Base-by-base conservation (phyloP, 2,888 invertebrate genomes). In the Apotomis capreana region DNA sequence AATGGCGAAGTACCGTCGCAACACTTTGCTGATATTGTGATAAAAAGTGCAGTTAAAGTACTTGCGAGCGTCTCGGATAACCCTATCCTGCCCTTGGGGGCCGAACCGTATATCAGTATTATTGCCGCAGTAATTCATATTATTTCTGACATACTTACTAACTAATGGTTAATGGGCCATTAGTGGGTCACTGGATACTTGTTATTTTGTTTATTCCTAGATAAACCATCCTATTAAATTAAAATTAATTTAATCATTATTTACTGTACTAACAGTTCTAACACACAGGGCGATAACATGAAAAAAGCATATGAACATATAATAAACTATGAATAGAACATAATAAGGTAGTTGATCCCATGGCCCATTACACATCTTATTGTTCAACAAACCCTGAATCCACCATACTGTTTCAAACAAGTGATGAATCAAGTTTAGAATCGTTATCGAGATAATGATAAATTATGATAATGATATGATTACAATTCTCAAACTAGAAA, bases 31-130 rank as follows among this genome's bases (percentile, higher is more conserved):
- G 13, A 40, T 10, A 40, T 40, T 40, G 13, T 4, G 36, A 59
- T 36, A 59, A 40, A 59, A 44, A 9, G n/a, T 13, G 44, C 46
- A 13, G 5, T 60, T 46, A 15, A 15, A 12, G 44, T 60, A 44
- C 44, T 73, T 70, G 73, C 73, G 74, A 76, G 74, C 78, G 75
- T 65, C 68, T 74, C 73, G 70, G 87, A 87, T 87, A 86, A 86
- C 86, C 85, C 76, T 72, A 70, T 55, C 78, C 78, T 79, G 78
- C 80, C 81, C 82, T 81, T 81, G 80, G 76, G 74, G 75, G 74
- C 77, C 73, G 78, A 76, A 74, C 70, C 73, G 73, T 75, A 76
- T 80, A 77, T 80, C 76, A 74, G 76, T 76, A 75, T 76, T 75
- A 74, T 75, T 74, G 55, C 59, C 77, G 76, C 74, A 76, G 75